A percentile compares a stretch with the other conserved stretches of the same genome.
Conservation (phyloP, 1,140 invertebrate species). For the Drosophila eugracilis region DNA sequence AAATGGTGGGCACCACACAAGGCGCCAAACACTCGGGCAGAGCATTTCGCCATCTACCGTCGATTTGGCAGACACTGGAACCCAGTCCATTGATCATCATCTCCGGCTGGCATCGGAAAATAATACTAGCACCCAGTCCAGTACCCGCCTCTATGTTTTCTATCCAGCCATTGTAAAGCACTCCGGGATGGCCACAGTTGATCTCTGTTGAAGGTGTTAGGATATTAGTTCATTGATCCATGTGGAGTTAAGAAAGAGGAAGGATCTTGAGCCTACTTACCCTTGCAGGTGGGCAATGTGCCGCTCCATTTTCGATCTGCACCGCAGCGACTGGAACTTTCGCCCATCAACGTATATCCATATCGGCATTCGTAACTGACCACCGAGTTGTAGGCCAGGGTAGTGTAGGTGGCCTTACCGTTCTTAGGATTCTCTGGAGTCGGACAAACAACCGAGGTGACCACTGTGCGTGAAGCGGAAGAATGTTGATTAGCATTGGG, state of each 20-base stretch:
- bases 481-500: conserved; percentile 15
- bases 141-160: conserved; percentile 96
- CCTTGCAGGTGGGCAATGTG: conserved; percentile 92
- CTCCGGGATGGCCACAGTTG: conserved; percentile 95
- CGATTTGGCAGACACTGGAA: conserved; percentile 95
- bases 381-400: conserved; percentile 96
- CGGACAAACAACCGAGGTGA: conserved; percentile 95
- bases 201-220: conserved; percentile 89
- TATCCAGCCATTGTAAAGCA: conserved; percentile 97
- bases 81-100: conserved; percentile 96
- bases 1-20: conserved; percentile 95
- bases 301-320: conserved; percentile 97
- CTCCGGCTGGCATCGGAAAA: conserved; percentile 96
- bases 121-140: conserved; percentile 94
- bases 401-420: conserved; percentile 95
- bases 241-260: too few species aligned
- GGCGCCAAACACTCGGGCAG: conserved; percentile 95
- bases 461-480: conserved; percentile 86
- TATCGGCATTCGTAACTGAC: conserved; percentile 97
- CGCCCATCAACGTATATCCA: conserved; percentile 95
- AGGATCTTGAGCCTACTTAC: conserved; percentile 29
- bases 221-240: not conserved
- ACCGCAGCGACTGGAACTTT: conserved; percentile 93
- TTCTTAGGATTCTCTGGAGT: conserved; percentile 94
- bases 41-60: conserved; percentile 96